These are phyloP conservation scores for Sarcophaga variegata DNA, from an alignment of 2,888 invertebrate genomes.

Conservation along the genomic window DNA sequence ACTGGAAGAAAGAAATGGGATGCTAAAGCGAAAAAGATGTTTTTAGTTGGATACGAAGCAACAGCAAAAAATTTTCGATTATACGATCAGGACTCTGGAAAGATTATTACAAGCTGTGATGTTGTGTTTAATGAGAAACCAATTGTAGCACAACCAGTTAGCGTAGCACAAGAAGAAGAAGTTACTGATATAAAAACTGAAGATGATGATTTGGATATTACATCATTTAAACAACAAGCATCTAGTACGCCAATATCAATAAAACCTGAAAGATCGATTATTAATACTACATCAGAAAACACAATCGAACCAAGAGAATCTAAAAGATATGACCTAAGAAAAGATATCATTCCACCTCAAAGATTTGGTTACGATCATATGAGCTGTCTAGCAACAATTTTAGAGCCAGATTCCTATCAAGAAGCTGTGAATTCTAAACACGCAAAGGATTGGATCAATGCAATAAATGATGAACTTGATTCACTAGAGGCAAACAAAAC, in stretches of 20 bases:
- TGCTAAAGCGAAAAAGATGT: conserved; percentile 49
- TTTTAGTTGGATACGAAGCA: conserved; percentile 52
- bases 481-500: conserved; percentile 61
- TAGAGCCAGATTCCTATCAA: conserved; percentile 59
- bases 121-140: conserved; percentile 56
- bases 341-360: conserved; percentile 17
- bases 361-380: not conserved
- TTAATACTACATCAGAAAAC: not conserved
- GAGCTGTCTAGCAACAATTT: conserved; percentile 16
- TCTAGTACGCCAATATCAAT: conserved; percentile 43
- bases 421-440: conserved; percentile 63
- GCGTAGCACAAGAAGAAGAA: conserved; percentile 20
- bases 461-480: conserved; percentile 57
- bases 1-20: conserved; percentile 61
- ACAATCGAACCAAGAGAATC: conserved; percentile 29
- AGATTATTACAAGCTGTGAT: conserved; percentile 42
- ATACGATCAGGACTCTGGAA: conserved; percentile 30
- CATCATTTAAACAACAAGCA: conserved; percentile 29
- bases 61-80: conserved; percentile 45
- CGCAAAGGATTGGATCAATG: conserved; percentile 61
- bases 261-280: conserved; percentile 25
- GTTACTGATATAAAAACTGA: not conserved
- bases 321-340: conserved; percentile 10
- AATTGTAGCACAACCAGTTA: not conserved
- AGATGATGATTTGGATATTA: not conserved